Conservation (phyloP, 2,797 vertebrate genomes). For the Aotus griseimembra region DNA sequence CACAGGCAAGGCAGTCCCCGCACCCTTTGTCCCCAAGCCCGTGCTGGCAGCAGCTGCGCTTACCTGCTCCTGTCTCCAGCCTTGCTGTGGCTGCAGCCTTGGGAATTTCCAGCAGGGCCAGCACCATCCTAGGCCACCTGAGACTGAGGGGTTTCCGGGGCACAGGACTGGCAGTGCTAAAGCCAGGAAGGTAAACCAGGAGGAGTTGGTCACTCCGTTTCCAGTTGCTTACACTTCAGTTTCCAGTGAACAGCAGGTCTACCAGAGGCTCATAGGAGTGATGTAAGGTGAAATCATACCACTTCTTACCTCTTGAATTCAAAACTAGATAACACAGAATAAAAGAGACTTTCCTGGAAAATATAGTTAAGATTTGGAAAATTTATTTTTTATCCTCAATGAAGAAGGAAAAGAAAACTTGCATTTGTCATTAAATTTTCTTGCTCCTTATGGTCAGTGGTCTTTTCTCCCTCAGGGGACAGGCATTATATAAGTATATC, state of each 20-base stretch:
- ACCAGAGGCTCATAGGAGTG: not conserved
- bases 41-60: accelerated
- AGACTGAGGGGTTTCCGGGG: not conserved
- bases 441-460: not conserved
- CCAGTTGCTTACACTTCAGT: not conserved
- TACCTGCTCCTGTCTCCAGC: not conserved
- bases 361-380: not conserved
- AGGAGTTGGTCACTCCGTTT: not conserved
- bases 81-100: not conserved
- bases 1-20: not conserved
- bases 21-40: not conserved
- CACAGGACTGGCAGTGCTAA: not conserved
- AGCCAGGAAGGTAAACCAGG: not conserved
- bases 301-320: not conserved
- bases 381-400: not conserved
- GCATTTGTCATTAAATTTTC: not conserved
- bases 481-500: not conserved
- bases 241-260: not conserved
- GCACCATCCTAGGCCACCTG: not conserved
- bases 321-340: not conserved
- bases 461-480: not conserved
- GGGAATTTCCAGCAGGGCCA: not conserved
- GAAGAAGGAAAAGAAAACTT: not conserved
- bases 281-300: not conserved
- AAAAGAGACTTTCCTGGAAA: not conserved